Base-by-base conservation (phyloP, 2,888 invertebrate species). In the Mylabris sibirica region DNA sequence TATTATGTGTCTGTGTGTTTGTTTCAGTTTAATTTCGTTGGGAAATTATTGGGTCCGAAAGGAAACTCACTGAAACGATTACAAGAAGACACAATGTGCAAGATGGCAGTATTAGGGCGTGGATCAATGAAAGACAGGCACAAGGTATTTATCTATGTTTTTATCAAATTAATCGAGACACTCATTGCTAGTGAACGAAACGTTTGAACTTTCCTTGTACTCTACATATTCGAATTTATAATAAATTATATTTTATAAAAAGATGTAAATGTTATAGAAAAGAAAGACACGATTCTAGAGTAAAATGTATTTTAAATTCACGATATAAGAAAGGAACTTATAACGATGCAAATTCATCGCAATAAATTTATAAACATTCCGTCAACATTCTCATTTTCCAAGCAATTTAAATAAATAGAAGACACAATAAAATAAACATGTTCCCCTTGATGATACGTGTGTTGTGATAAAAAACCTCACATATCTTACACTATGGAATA, bases 31-130 rank as follows among this genome's bases (percentile, higher is more conserved):
- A 97, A 97, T 87, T 97, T 97, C 87, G 97, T 97, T 74, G 97
- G 97, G 8, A 97, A 97, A 85, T 89, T 97, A 72, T 87, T 97
- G 79, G 97, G 97, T 2, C 97, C 97, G 17, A 97, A 96, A 85
- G 97, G 97, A 64, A 96, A 95, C 86, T 96, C 97, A 0, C 86
- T 97, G 83, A 96, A 96, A 84, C 89, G 96, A 73, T 88, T 97
- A 34, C 97, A 97, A 84, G 96, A 97, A 83, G 96, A 96, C 85
- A 97, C 97, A 12, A 95, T 96, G 90, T 96, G 96, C 82, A 97
- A 96, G 88, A 97, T 97, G 95, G 95, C 97, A 34, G 95, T 97
- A 12, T 88, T 97, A 26, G 97, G 97, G 6, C 89, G 94, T 72
- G 97, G 97, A 9, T 97, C 97, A 6, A 97, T 97, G 96, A 92